Evolutionary conservation across 2,797 vertebrate genomes (phyloP).

Genomic region (Catostomus latipinnis): DNA sequence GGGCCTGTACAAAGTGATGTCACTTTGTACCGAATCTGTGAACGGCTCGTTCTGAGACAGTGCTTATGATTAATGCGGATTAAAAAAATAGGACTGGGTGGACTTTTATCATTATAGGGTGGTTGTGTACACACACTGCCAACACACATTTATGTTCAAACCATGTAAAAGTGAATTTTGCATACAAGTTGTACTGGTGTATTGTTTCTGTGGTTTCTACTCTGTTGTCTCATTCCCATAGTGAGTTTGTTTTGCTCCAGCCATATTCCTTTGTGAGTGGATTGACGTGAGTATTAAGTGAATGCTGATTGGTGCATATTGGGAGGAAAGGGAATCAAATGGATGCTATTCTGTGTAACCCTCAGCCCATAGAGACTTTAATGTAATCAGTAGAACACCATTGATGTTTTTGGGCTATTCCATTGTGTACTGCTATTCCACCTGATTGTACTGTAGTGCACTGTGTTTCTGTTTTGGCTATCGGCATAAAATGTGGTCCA

Average conservation of each 20-base stretch:
- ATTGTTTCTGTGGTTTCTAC: conserved; percentile 11
- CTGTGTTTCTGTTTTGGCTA: background rate
- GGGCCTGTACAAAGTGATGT: no score
- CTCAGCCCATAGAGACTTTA: conserved; percentile 36
- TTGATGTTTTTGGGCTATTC: conserved; percentile 2
- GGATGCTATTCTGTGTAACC: conserved; percentile 62
- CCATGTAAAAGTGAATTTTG: no score
- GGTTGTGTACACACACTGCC: no score
- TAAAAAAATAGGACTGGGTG: no score
- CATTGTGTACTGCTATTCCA: background rate
- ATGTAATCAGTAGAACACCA: conserved; percentile 10
- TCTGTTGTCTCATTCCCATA: conserved; percentile 1
- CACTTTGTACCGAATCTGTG: no score
- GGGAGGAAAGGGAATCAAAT: conserved; percentile 56
- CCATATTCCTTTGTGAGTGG: conserved; percentile 3
- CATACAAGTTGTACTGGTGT: background rate
- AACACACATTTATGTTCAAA: background rate
- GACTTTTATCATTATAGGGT: no score
- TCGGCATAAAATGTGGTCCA: background rate
- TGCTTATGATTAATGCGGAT: no score
- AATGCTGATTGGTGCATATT: conserved; percentile 50
- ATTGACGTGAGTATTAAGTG: conserved; percentile 55
- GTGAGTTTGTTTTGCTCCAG: conserved; percentile 38
- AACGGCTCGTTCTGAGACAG: no score
- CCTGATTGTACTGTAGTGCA: background rate